These are phyloP conservation scores for Bucco capensis DNA, from an alignment of 2,113 vertebrate genomes.

Conservation along the genomic window DNA sequence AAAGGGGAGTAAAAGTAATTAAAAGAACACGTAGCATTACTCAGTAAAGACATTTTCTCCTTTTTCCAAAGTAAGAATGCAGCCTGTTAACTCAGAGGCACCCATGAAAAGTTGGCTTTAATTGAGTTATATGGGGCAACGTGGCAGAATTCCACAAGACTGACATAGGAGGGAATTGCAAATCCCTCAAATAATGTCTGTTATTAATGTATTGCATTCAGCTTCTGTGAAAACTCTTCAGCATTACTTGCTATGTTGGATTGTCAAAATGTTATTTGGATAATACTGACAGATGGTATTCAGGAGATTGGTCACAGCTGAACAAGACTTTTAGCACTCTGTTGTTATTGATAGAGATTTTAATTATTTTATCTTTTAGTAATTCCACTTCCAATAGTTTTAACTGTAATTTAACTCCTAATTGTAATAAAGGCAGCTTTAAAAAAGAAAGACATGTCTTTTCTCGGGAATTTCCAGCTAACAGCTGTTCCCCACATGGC, in stretches of 20 bases:
- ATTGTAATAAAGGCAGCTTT: background rate
- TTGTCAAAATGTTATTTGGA: background rate
- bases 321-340: background rate
- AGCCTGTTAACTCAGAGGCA: background rate
- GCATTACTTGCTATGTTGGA: background rate
- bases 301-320: background rate
- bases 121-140: accelerated
- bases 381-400: background rate
- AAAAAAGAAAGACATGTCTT: background rate
- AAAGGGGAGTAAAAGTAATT: background rate
- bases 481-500: accelerated
- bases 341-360: background rate
- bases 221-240: background rate
- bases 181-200: background rate
- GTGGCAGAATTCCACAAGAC: background rate
- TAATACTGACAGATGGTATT: background rate
- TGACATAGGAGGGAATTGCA: background rate
- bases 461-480: background rate
- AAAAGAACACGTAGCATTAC: background rate
- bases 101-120: background rate
- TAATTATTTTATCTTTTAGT: background rate
- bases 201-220: background rate
- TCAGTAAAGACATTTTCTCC: background rate
- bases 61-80: background rate
- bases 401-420: background rate